phyloP scores from a whole-genome alignment of 2,888 invertebrate genomes.

The Polyploca ridens region DNA sequence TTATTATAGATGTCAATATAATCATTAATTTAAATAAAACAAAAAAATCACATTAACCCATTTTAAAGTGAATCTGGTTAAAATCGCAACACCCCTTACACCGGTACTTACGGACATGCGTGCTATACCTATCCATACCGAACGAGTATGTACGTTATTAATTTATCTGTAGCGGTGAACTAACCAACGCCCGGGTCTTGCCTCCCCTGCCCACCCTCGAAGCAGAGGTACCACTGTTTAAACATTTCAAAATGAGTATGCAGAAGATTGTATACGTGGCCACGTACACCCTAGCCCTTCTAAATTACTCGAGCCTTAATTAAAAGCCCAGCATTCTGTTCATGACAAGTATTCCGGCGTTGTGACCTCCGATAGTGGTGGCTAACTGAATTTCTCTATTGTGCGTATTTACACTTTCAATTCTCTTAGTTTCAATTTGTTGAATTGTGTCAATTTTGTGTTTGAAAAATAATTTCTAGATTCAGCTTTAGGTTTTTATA shows the following conservation, averaged over 20 bases:
- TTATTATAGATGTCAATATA: too few relatives aligned
- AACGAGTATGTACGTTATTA: slow-evolving; percentile 70
- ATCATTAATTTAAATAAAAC: too few relatives aligned
- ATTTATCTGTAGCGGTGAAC: slow-evolving; percentile 83
- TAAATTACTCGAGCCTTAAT: slow-evolving; percentile 83
- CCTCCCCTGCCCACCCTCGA: slow-evolving; percentile 44
- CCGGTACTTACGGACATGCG: slow-evolving; percentile 70
- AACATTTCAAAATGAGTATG: slow-evolving; percentile 84
- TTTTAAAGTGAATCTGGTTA: not conserved
- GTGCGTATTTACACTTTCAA: slow-evolving; percentile 39
- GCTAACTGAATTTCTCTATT: slow-evolving; percentile 63
- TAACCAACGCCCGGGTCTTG: slow-evolving; percentile 67
- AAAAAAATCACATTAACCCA: too few relatives aligned
- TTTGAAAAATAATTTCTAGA: too few relatives aligned
- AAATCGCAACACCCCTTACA: slow-evolving; percentile 52
- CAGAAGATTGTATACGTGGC: slow-evolving; percentile 78
- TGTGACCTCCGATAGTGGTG: slow-evolving; percentile 65
- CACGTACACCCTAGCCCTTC: slow-evolving; percentile 68
- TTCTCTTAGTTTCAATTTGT: slow-evolving; percentile 34
- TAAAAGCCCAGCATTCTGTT: slow-evolving; percentile 82
- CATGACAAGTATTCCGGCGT: slow-evolving; percentile 79
- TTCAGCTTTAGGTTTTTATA: too few relatives aligned
- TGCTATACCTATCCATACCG: slow-evolving; percentile 61
- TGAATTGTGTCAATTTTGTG: not conserved
- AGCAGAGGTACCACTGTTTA: slow-evolving; percentile 63